Evolutionary conservation across 1,140 invertebrate species (phyloP).

Genomic region (Meloidogyne chitwoodi): DNA sequence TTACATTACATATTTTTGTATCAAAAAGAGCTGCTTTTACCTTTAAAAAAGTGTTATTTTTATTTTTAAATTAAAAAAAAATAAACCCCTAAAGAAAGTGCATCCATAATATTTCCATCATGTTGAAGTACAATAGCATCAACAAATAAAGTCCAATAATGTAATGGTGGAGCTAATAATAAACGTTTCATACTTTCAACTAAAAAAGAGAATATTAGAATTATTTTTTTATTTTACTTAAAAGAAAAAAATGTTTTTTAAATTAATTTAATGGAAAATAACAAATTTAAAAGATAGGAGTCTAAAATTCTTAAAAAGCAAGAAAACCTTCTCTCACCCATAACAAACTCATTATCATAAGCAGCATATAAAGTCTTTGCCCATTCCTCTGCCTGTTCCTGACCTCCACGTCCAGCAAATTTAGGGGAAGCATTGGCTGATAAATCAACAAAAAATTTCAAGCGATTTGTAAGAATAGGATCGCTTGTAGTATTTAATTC

Average conservation of each 20-base stretch:
- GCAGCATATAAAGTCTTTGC: conserved; percentile 23
- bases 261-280: background rate
- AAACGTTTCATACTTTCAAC: conserved; percentile 11
- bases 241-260: too few relatives aligned
- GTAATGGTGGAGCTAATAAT: conserved; percentile 16
- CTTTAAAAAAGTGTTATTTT: background rate
- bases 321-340: background rate
- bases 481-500: conserved; percentile 14
- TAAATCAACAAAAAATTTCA: conserved; percentile 31
- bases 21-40: conserved; percentile 31
- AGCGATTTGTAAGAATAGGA: conserved; percentile 5
- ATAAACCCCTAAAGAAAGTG: conserved; percentile 24
- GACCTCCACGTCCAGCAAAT: conserved; percentile 28
- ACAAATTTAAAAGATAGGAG: too few relatives aligned
- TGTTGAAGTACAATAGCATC: conserved; percentile 33
- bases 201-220: background rate
- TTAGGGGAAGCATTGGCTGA: conserved; percentile 25
- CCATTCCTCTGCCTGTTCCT: conserved; percentile 20
- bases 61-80: too few relatives aligned
- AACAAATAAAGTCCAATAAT: conserved; percentile 27
- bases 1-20: conserved; percentile 32
- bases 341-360: conserved; percentile 20
- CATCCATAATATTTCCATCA: conserved; percentile 33
- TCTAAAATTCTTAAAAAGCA: too few relatives aligned
- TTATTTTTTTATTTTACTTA: too few relatives aligned